These are phyloP conservation scores for Scomber scombrus DNA, from an alignment of 2,113 vertebrate species.

Conservation along the genomic window DNA sequence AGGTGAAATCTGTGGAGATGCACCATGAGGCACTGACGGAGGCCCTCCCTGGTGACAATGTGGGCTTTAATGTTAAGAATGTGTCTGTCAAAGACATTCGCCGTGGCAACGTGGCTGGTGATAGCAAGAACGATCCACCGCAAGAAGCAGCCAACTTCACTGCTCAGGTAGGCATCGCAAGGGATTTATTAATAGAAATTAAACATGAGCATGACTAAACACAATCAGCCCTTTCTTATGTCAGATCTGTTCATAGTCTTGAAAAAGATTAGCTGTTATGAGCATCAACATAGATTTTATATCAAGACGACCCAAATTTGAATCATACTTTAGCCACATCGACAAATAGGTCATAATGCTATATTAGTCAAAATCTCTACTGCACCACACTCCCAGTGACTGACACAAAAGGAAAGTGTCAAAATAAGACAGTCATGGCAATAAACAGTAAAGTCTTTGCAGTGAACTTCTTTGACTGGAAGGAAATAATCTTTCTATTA, in stretches of 20 bases:
- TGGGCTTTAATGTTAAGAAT: constrained; percentile 96
- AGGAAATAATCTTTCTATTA: background rate
- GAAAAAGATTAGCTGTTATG: background rate
- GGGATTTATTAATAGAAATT: background rate
- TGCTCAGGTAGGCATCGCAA: constrained; percentile 88
- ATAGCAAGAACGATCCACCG: constrained; percentile 97
- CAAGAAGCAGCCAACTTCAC: constrained; percentile 96
- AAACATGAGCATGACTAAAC: background rate
- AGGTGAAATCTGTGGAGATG: constrained; percentile 98
- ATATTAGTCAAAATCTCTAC: background rate
- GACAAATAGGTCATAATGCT: background rate
- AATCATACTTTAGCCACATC: background rate
- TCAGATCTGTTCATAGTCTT: constrained; percentile 11
- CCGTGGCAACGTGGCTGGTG: constrained; percentile 96
- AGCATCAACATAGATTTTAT: background rate
- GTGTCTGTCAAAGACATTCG: constrained; percentile 97
- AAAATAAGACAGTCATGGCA: background rate
- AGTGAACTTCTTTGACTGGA: background rate
- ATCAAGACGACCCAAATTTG: background rate
- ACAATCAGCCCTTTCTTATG: background rate
- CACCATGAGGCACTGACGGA: constrained; percentile 93
- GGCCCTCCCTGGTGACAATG: constrained; percentile 94
- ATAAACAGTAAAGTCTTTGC: background rate
- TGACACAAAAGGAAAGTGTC: background rate
- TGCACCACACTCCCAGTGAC: background rate